phyloP scores from a whole-genome alignment of 2,113 vertebrate genomes.

The Polypterus bichir region DNA sequence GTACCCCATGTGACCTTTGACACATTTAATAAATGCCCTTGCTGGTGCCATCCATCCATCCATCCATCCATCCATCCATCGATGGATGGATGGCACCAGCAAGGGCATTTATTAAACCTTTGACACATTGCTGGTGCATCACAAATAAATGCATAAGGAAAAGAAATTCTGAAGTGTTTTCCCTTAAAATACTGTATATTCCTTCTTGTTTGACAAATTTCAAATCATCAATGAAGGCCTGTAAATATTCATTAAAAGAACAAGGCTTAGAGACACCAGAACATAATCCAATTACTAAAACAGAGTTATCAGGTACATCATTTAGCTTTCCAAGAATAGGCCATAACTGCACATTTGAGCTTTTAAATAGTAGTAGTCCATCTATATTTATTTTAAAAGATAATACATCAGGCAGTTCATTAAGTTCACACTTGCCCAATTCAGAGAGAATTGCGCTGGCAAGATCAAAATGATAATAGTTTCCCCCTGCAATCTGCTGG shows the following conservation, averaged over 20 bases:
- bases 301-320: constrained; percentile 4
- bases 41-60: too few species aligned
- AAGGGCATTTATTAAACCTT: too few species aligned
- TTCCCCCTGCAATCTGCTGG: constrained; percentile 16
- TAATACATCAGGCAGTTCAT: constrained; percentile 5
- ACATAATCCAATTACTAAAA: constrained; percentile 5
- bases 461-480: constrained; percentile 19
- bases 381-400: constrained; percentile 14
- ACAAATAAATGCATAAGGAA: constrained; percentile 15
- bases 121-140: constrained; percentile 12
- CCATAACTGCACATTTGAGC: constrained; percentile 6
- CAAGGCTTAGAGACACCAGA: constrained; percentile 7
- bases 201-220: constrained; percentile 2
- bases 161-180: constrained; percentile 3
- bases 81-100: too few species aligned
- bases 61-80: too few species aligned
- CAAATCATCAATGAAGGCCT: constrained; percentile 11
- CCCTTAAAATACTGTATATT: constrained; percentile 7
- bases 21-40: constrained; percentile 11
- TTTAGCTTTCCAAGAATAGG: constrained; percentile 3
- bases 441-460: constrained; percentile 10
- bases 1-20: constrained; percentile 9
- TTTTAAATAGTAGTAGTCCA: constrained; percentile 10
- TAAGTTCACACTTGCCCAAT: background rate
- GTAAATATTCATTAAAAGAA: constrained; percentile 2